A percentile compares a stretch with the other conserved stretches of the same genome.
phyloP scores from a whole-genome alignment of 2,797 vertebrate genomes.

The Caiman crocodilus region DNA sequence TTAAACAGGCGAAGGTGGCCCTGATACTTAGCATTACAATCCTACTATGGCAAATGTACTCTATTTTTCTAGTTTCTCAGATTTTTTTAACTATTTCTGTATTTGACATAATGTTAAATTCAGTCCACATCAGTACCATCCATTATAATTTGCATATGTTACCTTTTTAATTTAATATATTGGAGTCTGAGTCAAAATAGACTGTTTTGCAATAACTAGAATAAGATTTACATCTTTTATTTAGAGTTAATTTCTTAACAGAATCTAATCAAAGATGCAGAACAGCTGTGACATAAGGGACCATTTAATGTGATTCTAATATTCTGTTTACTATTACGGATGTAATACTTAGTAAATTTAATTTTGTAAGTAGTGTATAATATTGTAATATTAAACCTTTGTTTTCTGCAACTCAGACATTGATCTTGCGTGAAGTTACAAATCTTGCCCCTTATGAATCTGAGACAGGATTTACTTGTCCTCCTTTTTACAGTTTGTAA shows the following conservation, averaged over 20 bases:
- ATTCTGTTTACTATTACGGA: conserved; percentile 80
- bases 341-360: conserved; percentile 82
- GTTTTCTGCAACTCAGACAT: conserved; percentile 80
- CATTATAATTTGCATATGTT: conserved; percentile 81
- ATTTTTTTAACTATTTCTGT: conserved; percentile 74
- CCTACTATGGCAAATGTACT: conserved; percentile 71
- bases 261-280: conserved; percentile 76
- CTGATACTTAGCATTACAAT: conserved; percentile 71
- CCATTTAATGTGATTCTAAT: conserved; percentile 85
- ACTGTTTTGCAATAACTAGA: conserved; percentile 81
- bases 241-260: conserved; percentile 70
- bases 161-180: conserved; percentile 79
- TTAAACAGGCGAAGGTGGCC: conserved; percentile 68
- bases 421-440: conserved; percentile 79
- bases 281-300: conserved; percentile 82
- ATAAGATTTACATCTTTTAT: conserved; percentile 75
- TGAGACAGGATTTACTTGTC: conserved; percentile 83
- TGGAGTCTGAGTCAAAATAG: conserved; percentile 74
- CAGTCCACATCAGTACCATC: conserved; percentile 72
- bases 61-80: conserved; percentile 80
- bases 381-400: conserved; percentile 87
- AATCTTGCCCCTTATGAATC: conserved; percentile 78
- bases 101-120: conserved; percentile 73
- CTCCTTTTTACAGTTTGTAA: conserved; percentile 87
- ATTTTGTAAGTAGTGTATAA: conserved; percentile 91